Base-by-base conservation (phyloP, 2,797 vertebrate genomes). In the Megaceryle alcyon region DNA sequence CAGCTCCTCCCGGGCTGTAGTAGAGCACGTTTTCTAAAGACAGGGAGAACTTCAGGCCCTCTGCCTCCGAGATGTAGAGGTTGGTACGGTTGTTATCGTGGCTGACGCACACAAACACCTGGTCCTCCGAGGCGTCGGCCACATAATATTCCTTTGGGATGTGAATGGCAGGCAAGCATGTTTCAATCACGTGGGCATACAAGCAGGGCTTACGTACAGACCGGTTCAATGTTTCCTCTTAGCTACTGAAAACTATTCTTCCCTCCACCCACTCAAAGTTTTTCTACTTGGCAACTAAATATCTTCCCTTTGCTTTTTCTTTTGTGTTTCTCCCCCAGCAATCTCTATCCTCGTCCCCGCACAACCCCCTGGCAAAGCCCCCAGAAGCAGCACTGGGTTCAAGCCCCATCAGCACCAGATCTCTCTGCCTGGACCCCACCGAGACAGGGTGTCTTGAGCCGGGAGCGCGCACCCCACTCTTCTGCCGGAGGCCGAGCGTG, bases 101-200 rank as follows among this genome's bases (percentile, higher is more conserved):
- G 96, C 99, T 99, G 97, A 99, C 99, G 2, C 99, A 99, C 83
- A 99, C 99, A 31, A 99, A 99, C 97, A 99, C 99, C 93, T 99
- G 99, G 93, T 99, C 99, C 97, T 99, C 99, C 0, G 99, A 99
- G 9, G 99, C 99, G 4, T 99, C 99, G 0, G 99, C 99, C 3
- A 99, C 98, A 86, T 99, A 99, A 96, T 99, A 99, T 79, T 99
- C 99, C 99, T 99, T 97, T 46, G 73, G 95, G 91, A 75, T 29
- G 73, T 22, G 53, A 75, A 29, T 3, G 20, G 85, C 57, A 95
- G 51, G 35, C 1, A 3, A 51, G 43, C 33, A 33, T 80, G 48
- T 35, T 90, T 26, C 8, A 1, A 3, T 15, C 0, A 1, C 10
- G 39, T 5, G 22, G 21, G 48, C 6, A 13, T 0, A 22, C 15